Conservation (phyloP, 2,797 vertebrate genomes). For the Myotis daubentonii region DNA sequence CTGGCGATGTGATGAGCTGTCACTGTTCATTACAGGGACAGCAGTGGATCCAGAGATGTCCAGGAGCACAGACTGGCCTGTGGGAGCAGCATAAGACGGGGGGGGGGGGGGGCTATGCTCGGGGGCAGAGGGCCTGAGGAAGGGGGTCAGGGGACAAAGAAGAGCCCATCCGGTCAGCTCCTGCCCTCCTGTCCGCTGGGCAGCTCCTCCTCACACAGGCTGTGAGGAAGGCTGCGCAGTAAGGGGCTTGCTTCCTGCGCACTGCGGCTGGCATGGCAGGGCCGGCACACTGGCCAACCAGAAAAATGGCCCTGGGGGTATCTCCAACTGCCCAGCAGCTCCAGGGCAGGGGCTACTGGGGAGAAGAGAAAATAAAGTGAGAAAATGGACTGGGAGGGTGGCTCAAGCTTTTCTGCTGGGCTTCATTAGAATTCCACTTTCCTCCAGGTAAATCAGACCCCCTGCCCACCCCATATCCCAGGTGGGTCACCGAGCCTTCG, state of each 20-base stretch:
- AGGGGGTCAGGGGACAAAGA: not conserved
- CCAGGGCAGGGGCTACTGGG: not conserved
- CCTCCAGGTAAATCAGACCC: not conserved
- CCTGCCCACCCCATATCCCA: no score
- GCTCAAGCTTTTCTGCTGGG: not conserved
- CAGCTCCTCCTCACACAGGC: not conserved
- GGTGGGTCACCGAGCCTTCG: not conserved
- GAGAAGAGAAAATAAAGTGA: not conserved
- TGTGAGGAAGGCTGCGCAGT: not conserved
- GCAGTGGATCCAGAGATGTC: not conserved
- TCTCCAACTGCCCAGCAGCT: not conserved
- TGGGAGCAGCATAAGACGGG: not conserved
- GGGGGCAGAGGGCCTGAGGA: not conserved
- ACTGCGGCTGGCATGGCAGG: not conserved
- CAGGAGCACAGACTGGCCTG: not conserved
- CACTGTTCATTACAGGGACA: conserved; percentile 30
- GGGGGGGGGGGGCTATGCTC: no score
- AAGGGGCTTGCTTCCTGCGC: not conserved
- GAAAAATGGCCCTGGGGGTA: not conserved
- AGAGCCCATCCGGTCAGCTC: not conserved
- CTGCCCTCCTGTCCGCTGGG: accelerated
- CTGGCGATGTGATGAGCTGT: conserved; percentile 41
- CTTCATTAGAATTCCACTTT: not conserved
- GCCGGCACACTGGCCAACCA: not conserved
- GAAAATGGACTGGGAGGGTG: not conserved